Conservation (phyloP, 1,140 invertebrate species). For the Nasonia vitripennis region DNA sequence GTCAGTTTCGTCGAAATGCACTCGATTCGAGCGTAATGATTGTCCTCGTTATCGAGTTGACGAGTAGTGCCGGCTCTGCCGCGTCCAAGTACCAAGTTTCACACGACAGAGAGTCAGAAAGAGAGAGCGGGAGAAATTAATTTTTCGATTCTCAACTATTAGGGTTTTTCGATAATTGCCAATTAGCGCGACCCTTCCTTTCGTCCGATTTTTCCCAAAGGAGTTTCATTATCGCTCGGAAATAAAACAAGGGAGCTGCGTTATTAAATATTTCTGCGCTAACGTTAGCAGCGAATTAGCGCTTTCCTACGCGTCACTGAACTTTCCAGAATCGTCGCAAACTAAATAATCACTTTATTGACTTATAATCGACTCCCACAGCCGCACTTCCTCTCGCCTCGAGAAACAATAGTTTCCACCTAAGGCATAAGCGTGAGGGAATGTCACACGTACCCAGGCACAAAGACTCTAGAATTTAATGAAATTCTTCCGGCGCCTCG, state of each 20-base stretch:
- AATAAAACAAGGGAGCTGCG: too few relatives aligned
- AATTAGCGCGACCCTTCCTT: neutral
- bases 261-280: neutral
- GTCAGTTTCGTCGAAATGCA: slow-evolving; percentile 57
- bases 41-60: neutral
- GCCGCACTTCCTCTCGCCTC: neutral
- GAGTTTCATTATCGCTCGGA: neutral
- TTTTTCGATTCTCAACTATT: neutral
- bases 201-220: neutral
- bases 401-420: slow-evolving; percentile 33
- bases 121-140: slow-evolving; percentile 17
- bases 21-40: neutral
- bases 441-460: slow-evolving; percentile 25
- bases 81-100: neutral
- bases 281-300: neutral
- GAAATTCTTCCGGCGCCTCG: slow-evolving; percentile 44
- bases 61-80: neutral
- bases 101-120: neutral
- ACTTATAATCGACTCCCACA: slow-evolving; percentile 20
- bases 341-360: neutral
- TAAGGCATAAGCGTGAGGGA: slow-evolving; percentile 9
- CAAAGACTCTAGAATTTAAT: slow-evolving; percentile 24
- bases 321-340: too few relatives aligned
- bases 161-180: neutral
- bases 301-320: neutral